Conservation (phyloP, 2,797 vertebrate species). For the Darevskia mixta region DNA sequence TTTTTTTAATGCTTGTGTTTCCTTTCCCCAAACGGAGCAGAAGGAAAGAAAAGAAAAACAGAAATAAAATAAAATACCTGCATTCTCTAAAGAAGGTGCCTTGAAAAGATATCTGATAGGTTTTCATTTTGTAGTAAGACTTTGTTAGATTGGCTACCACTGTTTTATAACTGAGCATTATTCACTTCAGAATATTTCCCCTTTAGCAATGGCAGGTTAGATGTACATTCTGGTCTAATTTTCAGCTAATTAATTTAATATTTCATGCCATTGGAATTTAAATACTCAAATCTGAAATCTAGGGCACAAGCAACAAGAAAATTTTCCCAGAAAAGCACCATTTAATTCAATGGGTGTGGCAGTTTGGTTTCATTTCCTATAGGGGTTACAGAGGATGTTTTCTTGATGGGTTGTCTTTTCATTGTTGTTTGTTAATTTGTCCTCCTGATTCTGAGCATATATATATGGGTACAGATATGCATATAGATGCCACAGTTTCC, state of each 20-base stretch:
- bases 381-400: not conserved
- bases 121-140: slow-evolving; percentile 38
- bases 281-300: not conserved
- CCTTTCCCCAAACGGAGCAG: slow-evolving; percentile 64
- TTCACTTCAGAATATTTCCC: not conserved
- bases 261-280: not conserved
- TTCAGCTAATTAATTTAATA: slow-evolving; percentile 31
- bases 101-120: slow-evolving; percentile 41
- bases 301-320: not conserved
- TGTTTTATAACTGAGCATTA: not conserved
- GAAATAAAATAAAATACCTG: slow-evolving; percentile 36
- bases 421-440: not conserved
- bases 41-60: slow-evolving; percentile 28
- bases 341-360: not conserved
- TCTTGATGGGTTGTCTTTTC: not conserved
- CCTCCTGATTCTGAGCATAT: not conserved
- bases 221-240: slow-evolving; percentile 38
- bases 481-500: too few species aligned
- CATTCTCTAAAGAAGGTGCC: slow-evolving; percentile 24
- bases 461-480: not conserved
- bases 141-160: not conserved
- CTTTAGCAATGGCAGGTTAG: not conserved
- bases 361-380: not conserved
- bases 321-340: not conserved
- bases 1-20: slow-evolving; percentile 44